Evolutionary conservation across 2,113 vertebrate genomes (phyloP).

Genomic region (Gobiocypris rarus): DNA sequence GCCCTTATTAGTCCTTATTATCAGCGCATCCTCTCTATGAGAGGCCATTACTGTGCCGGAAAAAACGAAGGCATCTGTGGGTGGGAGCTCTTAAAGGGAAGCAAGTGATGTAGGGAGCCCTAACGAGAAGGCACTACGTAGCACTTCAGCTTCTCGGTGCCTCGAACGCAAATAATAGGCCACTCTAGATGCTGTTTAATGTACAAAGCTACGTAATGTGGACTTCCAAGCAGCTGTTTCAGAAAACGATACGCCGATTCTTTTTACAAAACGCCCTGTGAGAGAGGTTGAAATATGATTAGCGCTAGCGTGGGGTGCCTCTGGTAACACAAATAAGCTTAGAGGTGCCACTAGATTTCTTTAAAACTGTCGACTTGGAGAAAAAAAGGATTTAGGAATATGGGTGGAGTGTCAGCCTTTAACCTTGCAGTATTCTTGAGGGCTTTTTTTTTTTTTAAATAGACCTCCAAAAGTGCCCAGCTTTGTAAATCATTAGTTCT

Average conservation of each 20-base stretch:
- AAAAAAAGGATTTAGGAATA: slow-evolving; percentile 4
- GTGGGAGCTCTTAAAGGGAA: slow-evolving; percentile 23
- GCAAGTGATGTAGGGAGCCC: slow-evolving; percentile 22
- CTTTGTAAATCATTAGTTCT: slow-evolving; percentile 36
- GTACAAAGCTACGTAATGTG: not conserved
- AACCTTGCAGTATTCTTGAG: not conserved
- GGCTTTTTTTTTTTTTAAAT: not conserved
- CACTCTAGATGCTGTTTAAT: slow-evolving; percentile 20
- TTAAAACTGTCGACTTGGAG: slow-evolving; percentile 28
- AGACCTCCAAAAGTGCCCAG: slow-evolving; percentile 22
- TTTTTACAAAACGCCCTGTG: slow-evolving; percentile 6
- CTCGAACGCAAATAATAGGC: not conserved
- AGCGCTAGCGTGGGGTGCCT: not conserved
- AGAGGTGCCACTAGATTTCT: slow-evolving; percentile 16
- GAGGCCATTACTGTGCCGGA: not conserved
- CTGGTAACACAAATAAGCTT: slow-evolving; percentile 39
- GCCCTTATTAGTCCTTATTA: slow-evolving; percentile 12
- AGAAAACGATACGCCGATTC: not conserved
- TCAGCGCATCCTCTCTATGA: not conserved
- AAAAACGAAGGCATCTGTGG: slow-evolving; percentile 7
- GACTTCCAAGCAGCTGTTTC: slow-evolving; percentile 25
- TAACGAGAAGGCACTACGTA: not conserved
- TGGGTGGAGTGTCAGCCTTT: not conserved
- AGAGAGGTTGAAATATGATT: slow-evolving; percentile 33
- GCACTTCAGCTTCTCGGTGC: slow-evolving; percentile 2